A percentile compares a stretch with the other conserved stretches of the same genome.
Evolutionary conservation across 1,140 invertebrate species (phyloP).

Genomic region (Leptoteleia sp.): DNA sequence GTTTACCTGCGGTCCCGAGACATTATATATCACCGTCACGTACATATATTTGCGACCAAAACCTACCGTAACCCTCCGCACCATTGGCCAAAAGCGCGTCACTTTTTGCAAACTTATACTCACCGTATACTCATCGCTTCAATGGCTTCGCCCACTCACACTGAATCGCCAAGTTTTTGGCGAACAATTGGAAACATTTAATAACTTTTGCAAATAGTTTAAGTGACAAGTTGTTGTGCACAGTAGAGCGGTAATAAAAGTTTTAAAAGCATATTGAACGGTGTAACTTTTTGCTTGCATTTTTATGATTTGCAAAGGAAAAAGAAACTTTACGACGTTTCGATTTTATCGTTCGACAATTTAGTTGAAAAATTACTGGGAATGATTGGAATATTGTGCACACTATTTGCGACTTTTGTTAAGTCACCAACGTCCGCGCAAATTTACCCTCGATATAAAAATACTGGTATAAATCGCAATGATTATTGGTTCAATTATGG

Average conservation of each 20-base stretch:
- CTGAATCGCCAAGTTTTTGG: too few species aligned
- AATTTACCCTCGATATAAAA: too few species aligned
- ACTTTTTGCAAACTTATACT: conserved; percentile 5
- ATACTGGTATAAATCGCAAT: too few species aligned
- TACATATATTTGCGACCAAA: too few species aligned
- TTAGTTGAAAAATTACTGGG: not conserved
- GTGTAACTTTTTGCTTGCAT: too few species aligned
- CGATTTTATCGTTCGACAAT: not conserved
- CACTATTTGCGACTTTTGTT: not conserved
- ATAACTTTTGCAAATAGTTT: not conserved
- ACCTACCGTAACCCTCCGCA: too few species aligned
- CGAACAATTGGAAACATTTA: not conserved
- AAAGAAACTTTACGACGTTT: not conserved
- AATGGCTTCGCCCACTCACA: too few species aligned
- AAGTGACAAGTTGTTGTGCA: not conserved
- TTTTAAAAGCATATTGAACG: too few species aligned
- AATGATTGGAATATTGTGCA: too few species aligned
- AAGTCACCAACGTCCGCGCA: too few species aligned
- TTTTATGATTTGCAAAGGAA: not conserved
- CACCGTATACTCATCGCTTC: too few species aligned
- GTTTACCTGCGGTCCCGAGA: conserved; percentile 4
- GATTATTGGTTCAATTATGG: too few species aligned
- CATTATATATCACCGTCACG: conserved; percentile 3
- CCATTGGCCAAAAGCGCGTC: not conserved
- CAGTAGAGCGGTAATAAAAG: not conserved